Evolutionary conservation across 1,140 invertebrate genomes (phyloP), one percentile per base, ranked within the genome.

Genomic region (Drosophila tropicalis): DNA sequence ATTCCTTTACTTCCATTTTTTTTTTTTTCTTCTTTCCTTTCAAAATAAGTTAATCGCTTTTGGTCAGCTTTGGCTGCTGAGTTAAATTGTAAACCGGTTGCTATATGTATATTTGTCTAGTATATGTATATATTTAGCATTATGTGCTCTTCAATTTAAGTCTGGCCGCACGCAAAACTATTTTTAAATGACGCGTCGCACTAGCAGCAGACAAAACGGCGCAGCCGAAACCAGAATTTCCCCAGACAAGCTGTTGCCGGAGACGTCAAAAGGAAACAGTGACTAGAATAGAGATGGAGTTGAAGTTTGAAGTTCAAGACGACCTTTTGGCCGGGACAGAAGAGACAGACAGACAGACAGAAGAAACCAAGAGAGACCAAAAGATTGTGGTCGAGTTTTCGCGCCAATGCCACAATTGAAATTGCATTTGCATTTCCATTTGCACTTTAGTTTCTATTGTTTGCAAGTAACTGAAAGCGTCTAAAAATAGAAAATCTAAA

Each of bases 21-120:
- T 47, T 44, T 47, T 3, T 47, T n/a, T 4, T 7, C 5, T 0
- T 17, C 2, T 47, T 51, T 36, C 7, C 44, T 51, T 51, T 51
- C 63, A 76, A 72, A 86, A 87, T 81, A 86, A 86, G 72, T 79
- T 86, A 86, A 82, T 87, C 83, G 81, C 81, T 61, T 74, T 75
- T 51, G 44, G 44, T 51, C 44, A 51, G 44, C 44, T 51, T 51
- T 51, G n/a, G 76, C 70, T 67, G 72, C 76, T 79, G 79, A 65
- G 68, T 47, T 54, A 34, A 69, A 55, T 44, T 47, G 40, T 29
- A 9, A 76, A 70, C 72, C 56, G 58, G 66, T 76, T 58, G 57
- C 51, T 47, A 19, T 47, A 47, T 47, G 19, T 44, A 19, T 47
- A 19, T 47, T 29, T 29, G 57, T 56, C 41, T 65, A 47, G 19